Evolutionary conservation across 2,888 invertebrate species (phyloP).

Genomic region (Homarus gammarus): DNA sequence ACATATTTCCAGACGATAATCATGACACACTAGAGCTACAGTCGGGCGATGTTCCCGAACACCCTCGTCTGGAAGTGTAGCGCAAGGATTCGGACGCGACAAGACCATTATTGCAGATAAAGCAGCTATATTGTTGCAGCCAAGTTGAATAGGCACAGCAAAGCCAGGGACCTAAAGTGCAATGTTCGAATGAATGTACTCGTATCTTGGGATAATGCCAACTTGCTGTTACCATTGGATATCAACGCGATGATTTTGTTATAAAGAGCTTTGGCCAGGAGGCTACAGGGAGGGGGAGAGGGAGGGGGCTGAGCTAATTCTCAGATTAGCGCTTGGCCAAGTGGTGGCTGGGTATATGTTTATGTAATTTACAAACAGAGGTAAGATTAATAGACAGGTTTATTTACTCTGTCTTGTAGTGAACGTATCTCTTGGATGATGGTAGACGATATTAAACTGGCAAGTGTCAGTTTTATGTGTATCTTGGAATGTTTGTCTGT

Average conservation of each 20-base stretch:
- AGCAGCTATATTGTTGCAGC: constrained; percentile 66
- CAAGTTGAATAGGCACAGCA: constrained; percentile 61
- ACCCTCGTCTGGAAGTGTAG: not conserved
- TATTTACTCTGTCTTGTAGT: not conserved
- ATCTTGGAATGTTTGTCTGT: not conserved
- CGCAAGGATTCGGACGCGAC: constrained; percentile 34
- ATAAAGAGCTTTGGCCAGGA: constrained; percentile 25
- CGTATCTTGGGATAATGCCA: constrained; percentile 62
- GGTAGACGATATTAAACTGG: not conserved
- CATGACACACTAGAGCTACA: not conserved
- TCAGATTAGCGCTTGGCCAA: constrained; percentile 7
- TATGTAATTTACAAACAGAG: not conserved
- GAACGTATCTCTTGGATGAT: not conserved
- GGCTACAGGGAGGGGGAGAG: not conserved
- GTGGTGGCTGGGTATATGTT: not conserved
- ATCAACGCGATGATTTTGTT: constrained; percentile 51
- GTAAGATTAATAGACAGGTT: not conserved
- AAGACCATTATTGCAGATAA: constrained; percentile 64
- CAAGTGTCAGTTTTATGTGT: not conserved
- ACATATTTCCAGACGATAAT: too few relatives aligned
- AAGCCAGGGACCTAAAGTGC: constrained; percentile 61
- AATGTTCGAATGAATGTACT: constrained; percentile 60
- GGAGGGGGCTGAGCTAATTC: not conserved
- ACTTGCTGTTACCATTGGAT: constrained; percentile 53
- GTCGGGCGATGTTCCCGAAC: not conserved